These are phyloP conservation scores for Oscarella lobularis DNA, from an alignment of 37 sponge, comb jelly and placozoan genomes.

Conservation along the genomic window DNA sequence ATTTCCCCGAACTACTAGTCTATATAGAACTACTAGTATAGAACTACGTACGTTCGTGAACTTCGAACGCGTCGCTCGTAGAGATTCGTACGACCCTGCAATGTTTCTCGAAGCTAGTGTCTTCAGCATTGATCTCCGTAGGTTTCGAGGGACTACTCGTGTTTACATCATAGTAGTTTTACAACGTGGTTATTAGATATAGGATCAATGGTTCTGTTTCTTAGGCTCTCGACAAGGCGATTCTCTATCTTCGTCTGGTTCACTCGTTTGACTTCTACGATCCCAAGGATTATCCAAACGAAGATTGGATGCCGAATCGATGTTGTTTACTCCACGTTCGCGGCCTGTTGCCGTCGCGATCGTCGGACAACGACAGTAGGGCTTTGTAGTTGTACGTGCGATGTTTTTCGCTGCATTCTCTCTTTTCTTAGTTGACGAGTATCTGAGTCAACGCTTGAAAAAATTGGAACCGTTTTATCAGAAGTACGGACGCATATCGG, in stretches of 20 bases:
- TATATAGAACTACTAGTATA: too few relatives aligned
- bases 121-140: too few relatives aligned
- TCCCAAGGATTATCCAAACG: constrained; percentile 38
- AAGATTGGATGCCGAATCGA: constrained; percentile 86
- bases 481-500: constrained; percentile 15
- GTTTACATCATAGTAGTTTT: too few relatives aligned
- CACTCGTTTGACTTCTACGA: constrained; percentile 86
- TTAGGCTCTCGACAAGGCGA: constrained; percentile 49
- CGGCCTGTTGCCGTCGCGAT: constrained; percentile 3
- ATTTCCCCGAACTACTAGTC: too few relatives aligned
- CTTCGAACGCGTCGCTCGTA: too few relatives aligned
- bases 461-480: constrained; percentile 31
- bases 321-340: constrained; percentile 63
- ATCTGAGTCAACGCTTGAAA: neutral
- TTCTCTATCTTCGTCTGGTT: constrained; percentile 82
- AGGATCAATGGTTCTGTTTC: neutral
- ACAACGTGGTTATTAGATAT: too few relatives aligned
- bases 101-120: too few relatives aligned
- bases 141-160: too few relatives aligned
- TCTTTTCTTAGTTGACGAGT: neutral
- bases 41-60: too few relatives aligned
- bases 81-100: too few relatives aligned
- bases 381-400: neutral
- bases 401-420: neutral
- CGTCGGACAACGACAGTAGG: neutral